These are phyloP conservation scores for human DNA, from an alignment of 2,113 vertebrate species.

Conservation along the genomic window GRCh38 chr2:187717001-187717500, in stretches of 20 bases:
- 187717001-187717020: not conserved
- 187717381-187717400: not conserved
- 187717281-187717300: slow-evolving; percentile 29
- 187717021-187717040: not conserved
- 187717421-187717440: not conserved
- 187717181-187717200: not conserved
- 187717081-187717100: not conserved
- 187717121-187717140: not conserved
- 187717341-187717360: slow-evolving; percentile 11
- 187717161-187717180: not conserved
- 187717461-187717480: slow-evolving; percentile 9
- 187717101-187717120: slow-evolving; percentile 23
- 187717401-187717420: not conserved
- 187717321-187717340: not conserved
- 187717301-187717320: not conserved
- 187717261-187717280: not conserved
- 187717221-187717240: not conserved
- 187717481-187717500: slow-evolving; percentile 44
- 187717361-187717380: slow-evolving; percentile 33
- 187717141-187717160: not conserved
- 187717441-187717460: not conserved
- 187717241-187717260: not conserved
- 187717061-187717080: not conserved
- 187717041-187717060: not conserved
- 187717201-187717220: not conserved